Base-by-base conservation (phyloP, 2,113 vertebrate genomes). In the Corydoras sp. region DNA sequence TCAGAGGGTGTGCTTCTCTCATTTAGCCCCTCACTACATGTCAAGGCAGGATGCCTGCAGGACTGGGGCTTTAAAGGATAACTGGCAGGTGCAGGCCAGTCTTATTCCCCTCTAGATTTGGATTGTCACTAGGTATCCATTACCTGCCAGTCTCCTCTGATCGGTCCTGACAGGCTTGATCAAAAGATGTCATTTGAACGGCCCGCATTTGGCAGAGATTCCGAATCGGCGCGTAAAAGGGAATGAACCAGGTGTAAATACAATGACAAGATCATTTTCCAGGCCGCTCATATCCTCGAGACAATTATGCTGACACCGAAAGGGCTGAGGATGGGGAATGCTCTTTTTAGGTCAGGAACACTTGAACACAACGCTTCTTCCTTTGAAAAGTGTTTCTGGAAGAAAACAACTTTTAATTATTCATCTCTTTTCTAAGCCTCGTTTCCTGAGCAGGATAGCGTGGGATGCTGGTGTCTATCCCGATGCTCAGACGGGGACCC, bases 191-290 rank as follows among this genome's bases (percentile, higher is more conserved):
- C 95, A 77, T 75, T 80, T 75, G 67, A 93, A 88, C 92, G 91
- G 81, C 82, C 94, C 89, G 85, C 90, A 24, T 92, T 94, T 95
- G 95, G 95, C 96, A 97, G 93, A 92, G 90, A 93, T 93, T 94
- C 93, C 91, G 89, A 93, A 91, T 92, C 90, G 89, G 93, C 93
- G 95, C 92, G 95, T 95, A 92, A 95, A 24, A 96, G 93, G 93
- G 92, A 93, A 93, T 93, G 88, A 94, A 93, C 94, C 89, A 88
- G 94, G 95, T 97, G 93, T 97, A 98, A 99, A 97, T 98, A 98
- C 98, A 95, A 98, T 95, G 96, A 98, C 95, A 98, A 97, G 94
- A 98, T 98, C 97, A 96, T 95, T 99, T 97, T 94, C 93, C 92
- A 88, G 90, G 94, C 93, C 93, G 89, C 95, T 96, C 96, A 97